phyloP scores from a whole-genome alignment of 2,113 vertebrate species.

The Paramormyrops kingsleyae region DNA sequence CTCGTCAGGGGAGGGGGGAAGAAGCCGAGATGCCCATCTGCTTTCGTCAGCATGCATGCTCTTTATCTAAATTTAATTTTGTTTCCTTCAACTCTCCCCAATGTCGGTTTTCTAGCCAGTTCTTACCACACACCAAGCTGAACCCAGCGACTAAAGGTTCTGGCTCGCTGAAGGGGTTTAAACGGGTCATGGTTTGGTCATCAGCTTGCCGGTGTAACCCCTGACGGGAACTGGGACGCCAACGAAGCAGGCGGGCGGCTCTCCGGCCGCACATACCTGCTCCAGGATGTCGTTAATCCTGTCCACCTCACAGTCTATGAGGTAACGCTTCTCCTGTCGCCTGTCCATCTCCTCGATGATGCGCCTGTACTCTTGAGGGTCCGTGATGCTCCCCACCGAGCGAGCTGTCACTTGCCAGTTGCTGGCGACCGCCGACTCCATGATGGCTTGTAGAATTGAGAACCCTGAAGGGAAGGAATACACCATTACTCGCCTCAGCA shows the following conservation, averaged over 20 bases:
- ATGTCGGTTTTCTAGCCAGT: neutral
- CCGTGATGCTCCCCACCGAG: constrained; percentile 89
- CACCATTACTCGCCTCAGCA: neutral
- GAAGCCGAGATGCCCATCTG: constrained; percentile 18
- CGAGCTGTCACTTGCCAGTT: constrained; percentile 99
- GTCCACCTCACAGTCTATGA: constrained; percentile 95
- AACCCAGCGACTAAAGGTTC: neutral
- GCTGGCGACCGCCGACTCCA: constrained; percentile 96
- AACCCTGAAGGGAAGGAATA: constrained; percentile 70
- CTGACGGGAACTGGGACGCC: neutral
- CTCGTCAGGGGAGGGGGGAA: constrained; percentile 37
- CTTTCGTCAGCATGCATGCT: constrained; percentile 45
- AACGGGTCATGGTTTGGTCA: neutral
- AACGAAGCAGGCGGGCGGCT: neutral
- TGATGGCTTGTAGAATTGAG: constrained; percentile 96
- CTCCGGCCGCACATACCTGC: constrained; percentile 68
- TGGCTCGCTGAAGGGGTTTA: neutral
- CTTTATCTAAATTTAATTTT: constrained; percentile 55
- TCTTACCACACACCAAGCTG: neutral
- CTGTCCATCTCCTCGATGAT: constrained; percentile 99
- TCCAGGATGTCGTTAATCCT: constrained; percentile 95
- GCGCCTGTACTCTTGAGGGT: constrained; percentile 87
- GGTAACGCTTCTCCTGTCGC: constrained; percentile 90
- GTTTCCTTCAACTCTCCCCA: constrained; percentile 6
- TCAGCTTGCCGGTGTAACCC: neutral